Percentiles rank a stretch among this genome's conserved stretches.
Evolutionary conservation across 2,888 invertebrate species (phyloP).

Genomic region (Thelaira solivaga): DNA sequence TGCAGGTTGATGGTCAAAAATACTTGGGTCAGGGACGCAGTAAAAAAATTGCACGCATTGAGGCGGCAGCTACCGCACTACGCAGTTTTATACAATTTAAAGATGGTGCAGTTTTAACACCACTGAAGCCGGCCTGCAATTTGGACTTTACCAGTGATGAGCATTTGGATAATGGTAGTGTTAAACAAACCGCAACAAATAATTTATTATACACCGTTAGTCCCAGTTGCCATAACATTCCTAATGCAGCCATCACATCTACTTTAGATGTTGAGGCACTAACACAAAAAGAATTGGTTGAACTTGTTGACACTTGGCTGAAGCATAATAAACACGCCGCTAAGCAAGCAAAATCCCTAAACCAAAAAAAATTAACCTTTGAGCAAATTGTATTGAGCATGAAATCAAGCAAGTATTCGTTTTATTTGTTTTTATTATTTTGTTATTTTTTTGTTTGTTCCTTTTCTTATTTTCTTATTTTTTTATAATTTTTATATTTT

Average conservation of each 20-base stretch:
- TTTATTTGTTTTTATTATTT: constrained; percentile 65
- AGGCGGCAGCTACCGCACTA: constrained; percentile 79
- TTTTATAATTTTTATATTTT: constrained; percentile 16
- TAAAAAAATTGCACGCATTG: constrained; percentile 80
- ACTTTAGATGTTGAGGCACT: constrained; percentile 66
- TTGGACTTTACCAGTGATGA: constrained; percentile 79
- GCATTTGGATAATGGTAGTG: constrained; percentile 77
- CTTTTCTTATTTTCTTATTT: constrained; percentile 52
- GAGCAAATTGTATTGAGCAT: constrained; percentile 71
- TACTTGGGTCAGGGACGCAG: constrained; percentile 79
- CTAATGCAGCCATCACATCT: constrained; percentile 1
- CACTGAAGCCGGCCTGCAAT: constrained; percentile 75
- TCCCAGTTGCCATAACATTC: neutral
- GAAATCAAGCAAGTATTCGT: constrained; percentile 76
- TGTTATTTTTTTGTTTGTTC: no score
- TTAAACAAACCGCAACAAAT: neutral
- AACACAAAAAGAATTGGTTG: constrained; percentile 68
- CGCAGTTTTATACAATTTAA: constrained; percentile 81
- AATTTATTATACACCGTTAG: neutral
- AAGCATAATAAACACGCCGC: constrained; percentile 70
- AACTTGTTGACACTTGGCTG: constrained; percentile 70
- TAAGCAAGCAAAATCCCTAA: constrained; percentile 31
- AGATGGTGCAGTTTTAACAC: constrained; percentile 74
- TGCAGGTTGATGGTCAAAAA: constrained; percentile 79
- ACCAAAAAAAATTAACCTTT: constrained; percentile 48